These are phyloP conservation scores for Cosmia pyralina DNA, from an alignment of 2,888 invertebrate genomes.

Conservation along the genomic window DNA sequence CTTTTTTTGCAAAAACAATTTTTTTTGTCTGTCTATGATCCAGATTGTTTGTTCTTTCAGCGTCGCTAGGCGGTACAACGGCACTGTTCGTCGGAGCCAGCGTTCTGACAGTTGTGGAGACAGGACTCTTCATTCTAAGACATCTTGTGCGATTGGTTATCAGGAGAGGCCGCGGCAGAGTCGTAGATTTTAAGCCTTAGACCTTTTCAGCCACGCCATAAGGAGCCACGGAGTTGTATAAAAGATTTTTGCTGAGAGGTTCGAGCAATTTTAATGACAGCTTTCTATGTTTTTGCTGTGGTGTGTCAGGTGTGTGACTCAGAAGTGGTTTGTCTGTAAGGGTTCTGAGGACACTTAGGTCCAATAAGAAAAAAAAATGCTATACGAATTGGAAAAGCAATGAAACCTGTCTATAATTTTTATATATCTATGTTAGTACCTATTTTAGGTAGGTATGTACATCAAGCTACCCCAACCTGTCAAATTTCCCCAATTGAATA, in stretches of 20 bases:
- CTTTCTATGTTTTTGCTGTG: background rate
- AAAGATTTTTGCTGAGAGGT: too few relatives aligned
- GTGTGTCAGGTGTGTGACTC: too few relatives aligned
- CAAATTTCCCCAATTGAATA: too few relatives aligned
- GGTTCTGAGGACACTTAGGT: background rate
- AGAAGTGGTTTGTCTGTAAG: background rate
- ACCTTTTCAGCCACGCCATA: background rate
- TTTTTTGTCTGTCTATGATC: background rate
- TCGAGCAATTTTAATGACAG: background rate
- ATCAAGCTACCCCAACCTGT: too few relatives aligned
- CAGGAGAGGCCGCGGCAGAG: constrained; percentile 37
- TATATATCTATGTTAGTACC: too few relatives aligned
- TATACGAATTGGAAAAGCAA: too few relatives aligned
- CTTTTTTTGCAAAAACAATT: background rate
- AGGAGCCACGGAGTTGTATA: too few relatives aligned
- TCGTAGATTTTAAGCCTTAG: constrained; percentile 65
- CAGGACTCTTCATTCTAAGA: constrained; percentile 77
- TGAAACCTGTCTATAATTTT: too few relatives aligned
- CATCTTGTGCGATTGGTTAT: constrained; percentile 65
- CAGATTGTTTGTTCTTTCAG: constrained; percentile 67
- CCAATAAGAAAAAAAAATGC: too few relatives aligned
- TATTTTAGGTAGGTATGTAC: too few relatives aligned
- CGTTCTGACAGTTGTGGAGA: constrained; percentile 85
- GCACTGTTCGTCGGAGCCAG: constrained; percentile 88
- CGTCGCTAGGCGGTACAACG: constrained; percentile 87